Base-by-base conservation (phyloP, 2,888 invertebrate genomes). In the Polyploca ridens region DNA sequence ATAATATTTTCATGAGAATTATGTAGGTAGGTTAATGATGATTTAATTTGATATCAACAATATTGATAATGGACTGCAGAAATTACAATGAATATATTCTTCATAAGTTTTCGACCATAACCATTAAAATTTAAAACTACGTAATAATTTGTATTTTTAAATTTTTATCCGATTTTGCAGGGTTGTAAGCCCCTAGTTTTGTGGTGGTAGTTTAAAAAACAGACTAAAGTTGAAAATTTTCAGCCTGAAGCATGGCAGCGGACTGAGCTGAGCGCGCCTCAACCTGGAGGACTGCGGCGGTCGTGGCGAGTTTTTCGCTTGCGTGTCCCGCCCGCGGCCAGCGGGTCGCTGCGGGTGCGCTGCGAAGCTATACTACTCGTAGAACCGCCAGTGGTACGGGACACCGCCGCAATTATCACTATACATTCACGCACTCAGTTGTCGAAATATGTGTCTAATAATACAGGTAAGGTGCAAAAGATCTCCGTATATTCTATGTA, bases 381-480 rank as follows among this genome's bases (percentile, higher is more conserved):
- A 2, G 91, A 93, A 64, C 93, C 93, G 1, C 91, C 93, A 0
- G 93, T 91, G 19, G 82, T 90, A 16, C 76, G 89, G 54, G 90
- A 91, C 41, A 75, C 86, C 0, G 78, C 80, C 49, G 77, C 88
- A 11, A 83, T 89, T 63, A 86, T 94, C 69, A 92, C 93, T 46
- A 86, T 94, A 69, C 86, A 89, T 70, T 90, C 93, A 5, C 88
- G 82, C 54, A 93, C 94, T 35, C 89, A 90, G 69, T 75, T 90
- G n/a, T 93, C 93, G 5, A 94, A 93, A 86, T 94, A 89, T 69
- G 91, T 93, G 62, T 87, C 93, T 67, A 90, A 86, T 85, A 89
- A 83, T 81, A 85, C 78, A 81, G 90, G 91, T 91, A 71, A 79
- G 82, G 74, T 14, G 11, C 10, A 1, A n/a, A 46, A 46, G 14